phyloP scores from a whole-genome alignment of 2,113 vertebrate genomes.

The Tiliqua scincoides region DNA sequence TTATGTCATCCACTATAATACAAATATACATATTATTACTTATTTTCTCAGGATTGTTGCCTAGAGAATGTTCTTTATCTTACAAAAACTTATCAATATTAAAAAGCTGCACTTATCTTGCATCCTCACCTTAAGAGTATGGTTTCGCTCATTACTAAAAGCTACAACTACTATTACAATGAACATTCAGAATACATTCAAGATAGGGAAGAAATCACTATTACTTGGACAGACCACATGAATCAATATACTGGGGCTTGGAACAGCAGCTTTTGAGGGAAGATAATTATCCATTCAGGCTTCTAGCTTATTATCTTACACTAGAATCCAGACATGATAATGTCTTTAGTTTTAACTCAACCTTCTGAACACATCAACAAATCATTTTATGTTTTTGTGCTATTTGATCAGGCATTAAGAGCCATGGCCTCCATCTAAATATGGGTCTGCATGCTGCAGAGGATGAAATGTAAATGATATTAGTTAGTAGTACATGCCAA shows the following conservation, averaged over 20 bases:
- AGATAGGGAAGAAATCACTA: conserved; percentile 50
- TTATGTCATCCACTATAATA: conserved; percentile 56
- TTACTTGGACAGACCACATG: conserved; percentile 43
- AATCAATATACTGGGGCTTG: conserved; percentile 38
- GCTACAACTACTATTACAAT: conserved; percentile 35
- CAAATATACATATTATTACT: conserved; percentile 59
- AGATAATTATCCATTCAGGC: accelerated
- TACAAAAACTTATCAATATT: conserved; percentile 37
- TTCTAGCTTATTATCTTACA: conserved; percentile 6
- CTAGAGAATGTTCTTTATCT: conserved; percentile 9
- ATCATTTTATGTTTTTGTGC: conserved; percentile 28
- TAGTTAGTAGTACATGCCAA: conserved; percentile 39
- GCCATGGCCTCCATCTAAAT: not conserved
- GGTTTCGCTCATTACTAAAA: conserved; percentile 36
- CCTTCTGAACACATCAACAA: conserved; percentile 12
- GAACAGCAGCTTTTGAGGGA: conserved; percentile 45
- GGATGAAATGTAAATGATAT: conserved; percentile 18
- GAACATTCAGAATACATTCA: conserved; percentile 66
- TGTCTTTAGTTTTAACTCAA: conserved; percentile 27
- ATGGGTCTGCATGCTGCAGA: not conserved
- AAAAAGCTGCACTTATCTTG: conserved; percentile 50
- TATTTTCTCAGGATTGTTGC: conserved; percentile 34
- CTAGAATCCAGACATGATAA: not conserved
- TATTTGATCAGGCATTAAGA: not conserved
- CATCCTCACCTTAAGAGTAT: conserved; percentile 48